phyloP scores from a whole-genome alignment of 2,113 vertebrate genomes.

The Brachyhypopomus occidentalis region DNA sequence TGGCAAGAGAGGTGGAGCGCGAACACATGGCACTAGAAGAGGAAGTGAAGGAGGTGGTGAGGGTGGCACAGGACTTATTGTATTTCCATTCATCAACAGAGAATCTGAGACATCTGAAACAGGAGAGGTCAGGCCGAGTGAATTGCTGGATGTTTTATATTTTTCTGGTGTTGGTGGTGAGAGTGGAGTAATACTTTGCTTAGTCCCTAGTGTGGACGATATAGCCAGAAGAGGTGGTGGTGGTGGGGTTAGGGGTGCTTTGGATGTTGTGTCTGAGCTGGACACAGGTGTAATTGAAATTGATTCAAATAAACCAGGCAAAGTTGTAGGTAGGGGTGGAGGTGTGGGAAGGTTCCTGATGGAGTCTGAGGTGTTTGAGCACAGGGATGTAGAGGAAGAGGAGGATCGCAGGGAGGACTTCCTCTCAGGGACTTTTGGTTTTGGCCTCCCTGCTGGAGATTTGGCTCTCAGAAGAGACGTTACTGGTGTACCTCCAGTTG shows the following conservation, averaged over 20 bases:
- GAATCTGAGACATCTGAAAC: conserved; percentile 21
- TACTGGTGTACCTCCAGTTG: conserved; percentile 83
- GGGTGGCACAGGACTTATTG: background rate
- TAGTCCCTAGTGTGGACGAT: conserved; percentile 6
- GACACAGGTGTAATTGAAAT: background rate
- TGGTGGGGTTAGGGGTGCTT: conserved; percentile 48
- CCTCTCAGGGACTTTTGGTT: conserved; percentile 90
- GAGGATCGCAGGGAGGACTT: conserved; percentile 86
- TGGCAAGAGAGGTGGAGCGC: conserved; percentile 34
- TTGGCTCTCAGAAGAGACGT: conserved; percentile 75
- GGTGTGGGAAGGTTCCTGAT: conserved; percentile 57
- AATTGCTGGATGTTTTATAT: conserved; percentile 7
- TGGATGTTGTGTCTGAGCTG: conserved; percentile 31
- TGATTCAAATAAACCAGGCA: conserved; percentile 37
- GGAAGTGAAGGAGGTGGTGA: conserved; percentile 34
- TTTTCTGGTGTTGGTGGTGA: conserved; percentile 18
- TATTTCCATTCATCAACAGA: conserved; percentile 7
- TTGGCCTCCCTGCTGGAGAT: conserved; percentile 75
- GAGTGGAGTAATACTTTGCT: conserved; percentile 7
- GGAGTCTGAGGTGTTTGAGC: conserved; percentile 82
- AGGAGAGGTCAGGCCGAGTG: background rate
- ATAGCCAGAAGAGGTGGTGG: conserved; percentile 42
- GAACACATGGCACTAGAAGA: background rate
- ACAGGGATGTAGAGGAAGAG: conserved; percentile 87
- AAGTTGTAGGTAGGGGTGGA: conserved; percentile 35